These are phyloP conservation scores for Pangasius sanitwongsei DNA, from an alignment of 2,797 vertebrate species.

Conservation along the genomic window DNA sequence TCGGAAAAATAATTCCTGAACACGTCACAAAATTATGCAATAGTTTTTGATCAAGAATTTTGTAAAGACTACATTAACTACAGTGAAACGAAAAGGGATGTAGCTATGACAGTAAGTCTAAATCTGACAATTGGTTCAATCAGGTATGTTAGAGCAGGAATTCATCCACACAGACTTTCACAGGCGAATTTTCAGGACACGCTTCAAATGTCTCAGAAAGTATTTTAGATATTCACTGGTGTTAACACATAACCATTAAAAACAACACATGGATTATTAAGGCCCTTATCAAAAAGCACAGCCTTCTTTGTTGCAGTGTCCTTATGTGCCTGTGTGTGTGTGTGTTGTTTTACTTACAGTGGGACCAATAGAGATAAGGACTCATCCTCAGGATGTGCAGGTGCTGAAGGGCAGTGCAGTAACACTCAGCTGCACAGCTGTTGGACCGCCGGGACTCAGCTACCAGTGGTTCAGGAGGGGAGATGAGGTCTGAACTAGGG, in stretches of 20 bases:
- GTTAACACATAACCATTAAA: background rate
- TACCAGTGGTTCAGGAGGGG: constrained; percentile 89
- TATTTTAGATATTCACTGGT: background rate
- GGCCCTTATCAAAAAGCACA: background rate
- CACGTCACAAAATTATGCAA: background rate
- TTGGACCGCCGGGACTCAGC: constrained; percentile 69
- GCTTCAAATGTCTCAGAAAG: background rate
- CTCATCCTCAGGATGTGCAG: constrained; percentile 75
- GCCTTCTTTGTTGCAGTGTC: background rate
- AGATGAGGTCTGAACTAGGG: constrained; percentile 71
- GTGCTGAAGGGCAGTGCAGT: constrained; percentile 64
- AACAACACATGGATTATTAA: background rate
- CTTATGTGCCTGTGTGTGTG: background rate
- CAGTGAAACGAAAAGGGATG: background rate
- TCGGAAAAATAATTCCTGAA: background rate
- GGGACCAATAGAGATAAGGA: constrained; percentile 70
- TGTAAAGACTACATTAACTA: background rate
- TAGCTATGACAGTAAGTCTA: background rate
- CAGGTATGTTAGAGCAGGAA: background rate
- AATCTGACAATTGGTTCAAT: background rate
- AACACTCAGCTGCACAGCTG: constrained; percentile 74
- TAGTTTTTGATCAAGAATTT: background rate
- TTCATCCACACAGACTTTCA: background rate
- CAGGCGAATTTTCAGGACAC: background rate
- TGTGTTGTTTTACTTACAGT: constrained; percentile 52